Percentiles rank a stretch among this genome's conserved stretches.
These are phyloP conservation scores for Ischnus inquisitorius DNA, from an alignment of 2,888 invertebrate genomes.

Conservation along the genomic window DNA sequence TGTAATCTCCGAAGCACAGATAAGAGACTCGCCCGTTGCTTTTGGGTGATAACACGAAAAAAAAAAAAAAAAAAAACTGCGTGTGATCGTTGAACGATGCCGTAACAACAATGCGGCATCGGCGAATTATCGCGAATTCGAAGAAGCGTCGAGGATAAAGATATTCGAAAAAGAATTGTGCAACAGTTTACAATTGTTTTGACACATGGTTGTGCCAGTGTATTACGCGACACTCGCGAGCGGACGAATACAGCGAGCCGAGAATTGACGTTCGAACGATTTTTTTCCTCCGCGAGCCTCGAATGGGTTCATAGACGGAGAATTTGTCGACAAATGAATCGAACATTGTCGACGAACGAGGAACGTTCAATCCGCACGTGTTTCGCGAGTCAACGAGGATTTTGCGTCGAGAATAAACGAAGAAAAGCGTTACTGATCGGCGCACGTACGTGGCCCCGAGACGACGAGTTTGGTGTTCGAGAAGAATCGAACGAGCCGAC, in stretches of 20 bases:
- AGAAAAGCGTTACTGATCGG: not conserved
- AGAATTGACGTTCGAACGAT: not conserved
- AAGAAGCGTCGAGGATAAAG: conserved; percentile 6
- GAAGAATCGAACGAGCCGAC: not conserved
- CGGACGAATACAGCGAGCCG: not conserved
- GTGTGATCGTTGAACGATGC: not conserved
- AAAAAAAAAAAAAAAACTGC: not conserved
- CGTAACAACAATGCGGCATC: not conserved
- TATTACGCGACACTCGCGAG: not conserved
- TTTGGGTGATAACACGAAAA: not conserved
- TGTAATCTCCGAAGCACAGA: conserved; percentile 27
- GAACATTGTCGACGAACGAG: conserved; percentile 46
- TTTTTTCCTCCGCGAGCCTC: not conserved
- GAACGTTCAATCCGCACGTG: not conserved
- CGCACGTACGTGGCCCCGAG: conserved; percentile 26
- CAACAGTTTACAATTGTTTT: conserved; percentile 55
- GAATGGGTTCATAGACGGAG: not conserved
- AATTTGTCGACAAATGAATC: conserved; percentile 23
- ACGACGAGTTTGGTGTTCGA: not conserved
- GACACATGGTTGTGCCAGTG: conserved; percentile 34
- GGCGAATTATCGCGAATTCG: not conserved
- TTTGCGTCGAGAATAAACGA: not conserved
- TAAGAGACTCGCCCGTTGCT: conserved; percentile 11
- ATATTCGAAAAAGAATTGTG: conserved; percentile 27
- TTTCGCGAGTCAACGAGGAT: conserved; percentile 5